Conservation (phyloP, 2,888 invertebrate genomes). For the Chelonus formosanus region DNA sequence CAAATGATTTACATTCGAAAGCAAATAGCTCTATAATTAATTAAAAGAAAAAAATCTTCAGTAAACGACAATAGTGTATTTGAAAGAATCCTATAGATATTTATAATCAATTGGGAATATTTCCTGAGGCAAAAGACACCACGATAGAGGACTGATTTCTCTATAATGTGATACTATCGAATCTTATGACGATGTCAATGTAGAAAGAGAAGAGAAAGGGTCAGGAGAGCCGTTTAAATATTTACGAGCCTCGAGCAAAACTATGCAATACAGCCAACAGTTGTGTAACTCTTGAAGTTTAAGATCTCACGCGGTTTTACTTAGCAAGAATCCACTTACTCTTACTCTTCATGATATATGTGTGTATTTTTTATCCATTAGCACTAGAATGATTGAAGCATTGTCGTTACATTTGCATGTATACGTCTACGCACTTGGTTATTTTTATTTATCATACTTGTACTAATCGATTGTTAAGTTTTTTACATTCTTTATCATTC, state of each 20-base stretch:
- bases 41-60: not conserved
- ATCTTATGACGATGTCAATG: conserved; percentile 10
- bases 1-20: no score
- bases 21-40: not conserved
- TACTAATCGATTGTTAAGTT: conserved; percentile 37
- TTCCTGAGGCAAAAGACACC: conserved; percentile 22
- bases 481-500: conserved; percentile 39
- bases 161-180: conserved; percentile 17
- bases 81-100: no score
- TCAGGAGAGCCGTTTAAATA: conserved; percentile 14
- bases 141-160: conserved; percentile 26
- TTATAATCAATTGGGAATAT: not conserved
- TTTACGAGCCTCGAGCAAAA: conserved; percentile 23
- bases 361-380: not conserved
- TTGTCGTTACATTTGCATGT: no score
- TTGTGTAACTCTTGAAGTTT: conserved; percentile 23
- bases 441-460: conserved; percentile 17
- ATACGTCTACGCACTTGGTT: conserved; percentile 3
- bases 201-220: not conserved
- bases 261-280: conserved; percentile 16
- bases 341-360: conserved; percentile 14
- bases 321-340: conserved; percentile 8
- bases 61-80: not conserved
- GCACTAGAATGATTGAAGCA: no score
- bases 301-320: conserved; percentile 22